phyloP scores from a whole-genome alignment of 2,113 vertebrate species.

The Laterallus jamaicensis region DNA sequence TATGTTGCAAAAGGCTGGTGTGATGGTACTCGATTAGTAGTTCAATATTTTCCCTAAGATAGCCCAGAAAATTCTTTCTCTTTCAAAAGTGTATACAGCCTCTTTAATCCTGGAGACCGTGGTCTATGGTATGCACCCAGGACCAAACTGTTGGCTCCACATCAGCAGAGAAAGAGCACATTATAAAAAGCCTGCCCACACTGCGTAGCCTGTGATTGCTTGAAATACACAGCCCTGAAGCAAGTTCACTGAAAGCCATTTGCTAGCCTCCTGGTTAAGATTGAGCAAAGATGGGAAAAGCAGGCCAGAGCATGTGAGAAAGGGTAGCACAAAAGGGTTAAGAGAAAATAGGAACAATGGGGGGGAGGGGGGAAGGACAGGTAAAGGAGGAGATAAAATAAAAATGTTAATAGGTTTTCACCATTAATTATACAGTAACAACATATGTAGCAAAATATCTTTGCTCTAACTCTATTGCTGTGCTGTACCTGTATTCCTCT shows the following conservation, averaged over 20 bases:
- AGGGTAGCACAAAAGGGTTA: not conserved
- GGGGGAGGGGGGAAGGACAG: fast-evolving
- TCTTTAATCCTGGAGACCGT: not conserved
- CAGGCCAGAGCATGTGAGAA: not conserved
- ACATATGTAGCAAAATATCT: not conserved
- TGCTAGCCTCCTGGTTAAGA: not conserved
- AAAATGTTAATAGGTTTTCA: not conserved
- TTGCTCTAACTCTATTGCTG: not conserved
- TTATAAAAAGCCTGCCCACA: not conserved
- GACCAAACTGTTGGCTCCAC: not conserved
- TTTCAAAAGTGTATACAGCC: not conserved
- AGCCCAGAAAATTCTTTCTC: not conserved
- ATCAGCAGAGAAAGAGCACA: not conserved
- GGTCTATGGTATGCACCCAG: not conserved
- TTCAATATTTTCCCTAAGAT: not conserved
- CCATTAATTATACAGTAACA: not conserved
- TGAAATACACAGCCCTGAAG: not conserved
- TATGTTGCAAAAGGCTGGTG: not conserved
- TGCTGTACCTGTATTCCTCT: not conserved
- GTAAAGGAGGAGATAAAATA: not conserved
- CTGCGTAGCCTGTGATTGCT: not conserved
- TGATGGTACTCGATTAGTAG: not conserved
- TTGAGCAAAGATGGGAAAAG: not conserved
- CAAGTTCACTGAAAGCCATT: not conserved
- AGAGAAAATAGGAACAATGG: not conserved